phyloP scores from a whole-genome alignment of 2,888 invertebrate genomes.

The Coelinius sp. region DNA sequence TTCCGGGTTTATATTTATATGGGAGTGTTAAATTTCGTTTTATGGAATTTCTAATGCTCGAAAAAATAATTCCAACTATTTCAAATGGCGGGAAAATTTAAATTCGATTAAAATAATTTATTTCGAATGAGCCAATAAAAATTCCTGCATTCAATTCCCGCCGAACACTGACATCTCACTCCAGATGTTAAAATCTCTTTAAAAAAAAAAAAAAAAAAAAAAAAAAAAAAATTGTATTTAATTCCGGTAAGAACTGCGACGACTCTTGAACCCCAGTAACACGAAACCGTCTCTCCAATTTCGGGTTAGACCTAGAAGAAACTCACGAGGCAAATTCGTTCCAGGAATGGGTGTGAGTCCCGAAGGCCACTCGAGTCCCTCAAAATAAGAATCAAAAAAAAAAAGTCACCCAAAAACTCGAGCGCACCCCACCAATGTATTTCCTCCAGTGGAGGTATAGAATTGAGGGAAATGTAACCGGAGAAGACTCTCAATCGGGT shows the following conservation, averaged over 20 bases:
- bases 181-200: conserved; percentile 9
- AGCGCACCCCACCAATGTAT: conserved; percentile 37
- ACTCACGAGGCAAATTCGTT: conserved; percentile 42
- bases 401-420: conserved; percentile 31
- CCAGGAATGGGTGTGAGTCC: conserved; percentile 42
- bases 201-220: conserved; percentile 2
- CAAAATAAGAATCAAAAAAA: background rate
- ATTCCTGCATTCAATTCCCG: background rate
- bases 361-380: conserved; percentile 32
- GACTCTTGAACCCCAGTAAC: conserved; percentile 38
- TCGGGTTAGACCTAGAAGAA: conserved; percentile 39
- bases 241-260: conserved; percentile 16
- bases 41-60: no score
- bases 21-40: no score
- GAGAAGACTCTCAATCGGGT: conserved; percentile 53
- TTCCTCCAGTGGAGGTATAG: conserved; percentile 33
- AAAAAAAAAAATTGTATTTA: conserved; percentile 2
- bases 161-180: background rate
- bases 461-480: conserved; percentile 53
- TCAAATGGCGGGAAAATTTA: background rate
- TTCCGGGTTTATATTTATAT: no score
- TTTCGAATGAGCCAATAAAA: background rate
- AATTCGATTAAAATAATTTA: no score
- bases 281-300: conserved; percentile 41
- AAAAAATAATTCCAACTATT: no score